Evolutionary conservation across 2,888 invertebrate species (phyloP).

Genomic region (Hedya salicella): DNA sequence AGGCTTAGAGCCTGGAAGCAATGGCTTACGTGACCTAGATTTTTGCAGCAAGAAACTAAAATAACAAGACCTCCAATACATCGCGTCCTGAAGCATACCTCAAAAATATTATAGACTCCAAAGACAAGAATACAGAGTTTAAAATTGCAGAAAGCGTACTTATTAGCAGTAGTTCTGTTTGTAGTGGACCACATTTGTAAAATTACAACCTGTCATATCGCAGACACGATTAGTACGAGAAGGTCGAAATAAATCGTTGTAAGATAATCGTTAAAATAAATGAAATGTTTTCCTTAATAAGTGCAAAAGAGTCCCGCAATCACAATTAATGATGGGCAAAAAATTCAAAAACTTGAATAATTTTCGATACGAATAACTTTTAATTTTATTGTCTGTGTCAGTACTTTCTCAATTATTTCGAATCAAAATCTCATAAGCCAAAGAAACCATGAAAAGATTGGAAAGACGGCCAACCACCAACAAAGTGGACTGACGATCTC

Average conservation of each 20-base stretch:
- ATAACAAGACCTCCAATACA: slow-evolving; percentile 52
- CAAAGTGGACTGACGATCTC: too few species aligned
- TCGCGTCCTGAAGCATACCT: slow-evolving; percentile 39
- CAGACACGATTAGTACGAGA: slow-evolving; percentile 75
- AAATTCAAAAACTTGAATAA: too few species aligned
- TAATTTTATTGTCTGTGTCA: too few species aligned
- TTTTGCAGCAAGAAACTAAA: slow-evolving; percentile 69
- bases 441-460: too few species aligned
- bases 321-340: not conserved
- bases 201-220: slow-evolving; percentile 82
- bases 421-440: too few species aligned
- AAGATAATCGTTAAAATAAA: slow-evolving; percentile 29
- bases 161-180: slow-evolving; percentile 50
- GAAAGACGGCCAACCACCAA: too few species aligned
- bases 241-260: slow-evolving; percentile 65
- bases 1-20: slow-evolving; percentile 72
- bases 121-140: not conserved
- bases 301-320: not conserved
- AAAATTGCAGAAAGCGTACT: slow-evolving; percentile 49
- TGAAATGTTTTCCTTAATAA: not conserved
- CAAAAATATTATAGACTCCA: not conserved
- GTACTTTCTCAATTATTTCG: too few species aligned
- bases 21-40: slow-evolving; percentile 82
- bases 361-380: too few species aligned
- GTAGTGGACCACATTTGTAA: slow-evolving; percentile 62